Evolutionary conservation across 2,797 vertebrate genomes (phyloP), one percentile per base, ranked within the genome.

Genomic region (Eleutherodactylus coqui): DNA sequence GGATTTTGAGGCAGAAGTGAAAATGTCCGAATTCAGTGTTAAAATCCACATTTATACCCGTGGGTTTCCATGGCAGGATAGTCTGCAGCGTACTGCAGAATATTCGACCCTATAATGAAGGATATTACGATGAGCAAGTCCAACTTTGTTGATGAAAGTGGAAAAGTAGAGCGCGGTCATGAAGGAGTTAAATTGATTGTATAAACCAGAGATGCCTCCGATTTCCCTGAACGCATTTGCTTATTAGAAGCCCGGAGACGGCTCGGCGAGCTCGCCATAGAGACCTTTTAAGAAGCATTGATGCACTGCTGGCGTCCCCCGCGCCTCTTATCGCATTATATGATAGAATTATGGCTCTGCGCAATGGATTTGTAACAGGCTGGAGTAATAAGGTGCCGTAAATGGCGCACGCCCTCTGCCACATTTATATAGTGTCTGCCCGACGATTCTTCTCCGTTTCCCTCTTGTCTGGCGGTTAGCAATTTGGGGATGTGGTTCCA

Each of bases 201-300:
- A 53, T 67, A 47, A 36, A n/a, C 45, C 13, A 24, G 64, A 49
- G 36, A 64, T 76, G 16, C 17, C 36, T 60, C 38, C 32, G 36
- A 62, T 84, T 75, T 84, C 36, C 41, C 55, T 49, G 36, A 83
- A 83, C 32, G 53, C 82, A 83, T 32, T 82, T 82, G 24, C 36
- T 73, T 73, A 43, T 60, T 47, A 17, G 27, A 62, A 29, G 10
- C 10, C n/a, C 45, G 82, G 51, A 62, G 82, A 75, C 82, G 27
- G 82, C 53, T 75, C 34, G 82, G 70, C 70, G 62, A 24, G 53
- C 34, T 75, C 14, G 21, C 34, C 29, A 38, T 55, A 27, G 75
- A 83, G 62, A 60, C 47, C 51, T 75, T 60, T 41, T 83, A 83
- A 5, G 19, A 53, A 73, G 51, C 81, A 70, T 70, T 70, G 16